Base-by-base conservation (phyloP, 2,888 invertebrate genomes). In the Drosophila picticornis region DNA sequence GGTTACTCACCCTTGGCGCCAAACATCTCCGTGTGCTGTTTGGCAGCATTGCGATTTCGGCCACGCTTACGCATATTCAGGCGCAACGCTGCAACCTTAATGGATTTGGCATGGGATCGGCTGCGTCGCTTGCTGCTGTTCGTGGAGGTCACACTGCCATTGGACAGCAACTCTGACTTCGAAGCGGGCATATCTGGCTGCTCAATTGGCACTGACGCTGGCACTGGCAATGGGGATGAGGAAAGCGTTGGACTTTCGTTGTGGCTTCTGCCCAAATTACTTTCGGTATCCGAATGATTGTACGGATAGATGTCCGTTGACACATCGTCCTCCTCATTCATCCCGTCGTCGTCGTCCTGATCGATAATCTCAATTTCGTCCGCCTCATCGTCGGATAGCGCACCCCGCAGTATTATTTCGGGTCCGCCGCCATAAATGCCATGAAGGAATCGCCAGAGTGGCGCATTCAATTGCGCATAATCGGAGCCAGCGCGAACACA, bases 361-460 rank as follows among this genome's bases (percentile, higher is more conserved):
- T 92, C 91, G 50, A 92, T 90, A 9, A 91, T 91, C 67, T 90
- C 85, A 25, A 92, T 90, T 58, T 77, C 80, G 53, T 72, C 75
- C 31, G 77, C 70, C 57, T 93, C 93, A 68, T 93, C 91, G 57
- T 91, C 91, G 16, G 88, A 84, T 0, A 92, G 58, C 4, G 92
- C 88, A 29, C 84, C 84, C 10, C 92, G 72, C 19, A 93, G 69
- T 61, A 93, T 91, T n/a, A 98, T 94, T 91, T 97, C 97, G 0
- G 98, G 98, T 0, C 98, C 98, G 1, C 98, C 98, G 13, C 97
- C 97, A 92, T 99, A 99, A 61, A 97, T 97, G 72, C 95, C 95
- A 61, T 95, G 95, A 92, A 99, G 96, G 94, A 98, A 98, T 79
- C 95, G 95, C 98, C 98, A 99, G 66, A 97, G 94, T 50, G 96